A percentile compares a stretch with the other conserved stretches of the same genome.
Evolutionary conservation across 2,888 invertebrate genomes (phyloP).

Genomic region (Eupithecia subfuscata): DNA sequence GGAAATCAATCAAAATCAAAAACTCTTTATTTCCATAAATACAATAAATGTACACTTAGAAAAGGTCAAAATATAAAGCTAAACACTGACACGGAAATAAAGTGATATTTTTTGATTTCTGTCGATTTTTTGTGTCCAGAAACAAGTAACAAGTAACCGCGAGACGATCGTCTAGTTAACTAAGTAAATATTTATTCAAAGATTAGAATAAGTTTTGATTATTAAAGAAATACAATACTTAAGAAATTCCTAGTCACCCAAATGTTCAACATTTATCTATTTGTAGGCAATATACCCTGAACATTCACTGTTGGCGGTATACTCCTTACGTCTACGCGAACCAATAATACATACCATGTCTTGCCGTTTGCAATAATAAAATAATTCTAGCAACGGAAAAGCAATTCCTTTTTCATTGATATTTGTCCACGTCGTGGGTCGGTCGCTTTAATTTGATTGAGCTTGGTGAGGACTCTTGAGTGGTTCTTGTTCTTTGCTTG

Average conservation of each 20-base stretch:
- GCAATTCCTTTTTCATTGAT: constrained; percentile 46
- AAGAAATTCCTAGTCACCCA: background rate
- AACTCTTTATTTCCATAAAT: too few relatives aligned
- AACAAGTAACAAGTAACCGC: too few relatives aligned
- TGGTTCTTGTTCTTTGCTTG: constrained; percentile 20
- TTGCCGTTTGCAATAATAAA: constrained; percentile 44
- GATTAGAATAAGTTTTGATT: too few relatives aligned
- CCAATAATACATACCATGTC: constrained; percentile 45
- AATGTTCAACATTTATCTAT: background rate
- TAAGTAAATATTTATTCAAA: too few relatives aligned
- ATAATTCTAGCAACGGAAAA: constrained; percentile 45
- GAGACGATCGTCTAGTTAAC: too few relatives aligned
- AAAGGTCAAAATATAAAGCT: too few relatives aligned
- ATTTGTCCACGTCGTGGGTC: constrained; percentile 29
- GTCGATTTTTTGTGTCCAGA: too few relatives aligned
- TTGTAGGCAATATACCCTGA: constrained; percentile 6
- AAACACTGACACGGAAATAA: too few relatives aligned
- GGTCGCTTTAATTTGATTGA: constrained; percentile 39
- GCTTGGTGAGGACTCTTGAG: constrained; percentile 29
- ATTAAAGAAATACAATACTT: too few relatives aligned
- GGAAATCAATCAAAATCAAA: too few relatives aligned
- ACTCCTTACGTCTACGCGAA: constrained; percentile 30
- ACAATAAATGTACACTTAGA: too few relatives aligned
- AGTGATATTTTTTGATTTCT: too few relatives aligned
- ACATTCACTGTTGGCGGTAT: constrained; percentile 2